phyloP scores from a whole-genome alignment of 2,113 vertebrate species.

The Calypte anna region DNA sequence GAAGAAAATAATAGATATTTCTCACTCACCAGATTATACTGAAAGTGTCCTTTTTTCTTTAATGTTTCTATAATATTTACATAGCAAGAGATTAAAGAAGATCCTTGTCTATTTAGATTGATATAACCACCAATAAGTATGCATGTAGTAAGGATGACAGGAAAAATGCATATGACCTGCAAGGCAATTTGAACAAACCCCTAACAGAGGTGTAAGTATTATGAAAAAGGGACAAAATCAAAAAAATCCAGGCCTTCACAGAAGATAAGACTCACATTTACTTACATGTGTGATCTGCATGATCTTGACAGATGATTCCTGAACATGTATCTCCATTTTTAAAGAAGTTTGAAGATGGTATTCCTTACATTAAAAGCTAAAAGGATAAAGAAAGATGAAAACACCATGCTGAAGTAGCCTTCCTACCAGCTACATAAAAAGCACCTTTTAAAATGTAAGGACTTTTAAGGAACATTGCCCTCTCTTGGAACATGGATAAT shows the following conservation, averaged over 20 bases:
- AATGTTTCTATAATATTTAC: neutral
- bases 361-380: neutral
- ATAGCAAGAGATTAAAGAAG: neutral
- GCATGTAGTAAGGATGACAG: fast-evolving
- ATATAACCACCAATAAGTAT: neutral
- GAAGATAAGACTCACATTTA: neutral
- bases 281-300: neutral
- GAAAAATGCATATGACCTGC: neutral
- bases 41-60: neutral
- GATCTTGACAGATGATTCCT: neutral
- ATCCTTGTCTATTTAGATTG: neutral
- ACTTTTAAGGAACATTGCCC: neutral
- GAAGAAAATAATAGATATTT: neutral
- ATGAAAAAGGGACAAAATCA: neutral
- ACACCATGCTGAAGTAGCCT: neutral
- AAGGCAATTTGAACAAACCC: neutral
- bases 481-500: neutral
- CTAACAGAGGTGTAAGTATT: neutral
- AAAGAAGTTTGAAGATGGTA: neutral
- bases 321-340: neutral
- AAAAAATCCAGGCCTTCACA: neutral
- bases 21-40: neutral
- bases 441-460: neutral
- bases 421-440: neutral
- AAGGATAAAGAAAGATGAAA: neutral